phyloP scores from a whole-genome alignment of 2,113 vertebrate species.

The Ictalurus furcatus region DNA sequence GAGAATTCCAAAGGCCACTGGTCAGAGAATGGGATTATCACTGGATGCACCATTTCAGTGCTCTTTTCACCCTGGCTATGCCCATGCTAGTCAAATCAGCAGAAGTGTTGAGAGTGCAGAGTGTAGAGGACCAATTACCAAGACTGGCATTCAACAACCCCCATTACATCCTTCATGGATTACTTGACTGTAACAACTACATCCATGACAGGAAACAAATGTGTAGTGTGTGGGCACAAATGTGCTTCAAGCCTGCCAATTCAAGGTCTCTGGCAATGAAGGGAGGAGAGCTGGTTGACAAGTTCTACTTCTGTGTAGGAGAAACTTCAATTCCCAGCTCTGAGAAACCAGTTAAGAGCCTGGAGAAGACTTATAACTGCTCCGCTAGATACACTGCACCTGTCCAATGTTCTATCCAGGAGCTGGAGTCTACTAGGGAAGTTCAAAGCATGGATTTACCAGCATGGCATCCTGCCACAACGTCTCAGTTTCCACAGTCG shows the following conservation, averaged over 20 bases:
- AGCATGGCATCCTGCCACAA: neutral
- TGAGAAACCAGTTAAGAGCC: neutral
- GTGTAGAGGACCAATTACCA: neutral
- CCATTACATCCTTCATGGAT: neutral
- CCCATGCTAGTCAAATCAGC: neutral
- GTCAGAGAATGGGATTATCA: neutral
- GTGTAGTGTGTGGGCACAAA: neutral
- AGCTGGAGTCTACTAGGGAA: neutral
- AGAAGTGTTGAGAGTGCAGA: no score
- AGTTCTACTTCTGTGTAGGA: neutral
- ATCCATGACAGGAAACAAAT: neutral
- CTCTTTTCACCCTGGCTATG: no score
- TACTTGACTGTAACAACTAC: neutral
- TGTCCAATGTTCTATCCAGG: neutral
- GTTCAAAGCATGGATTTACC: neutral
- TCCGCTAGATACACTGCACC: neutral
- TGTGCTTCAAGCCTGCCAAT: neutral
- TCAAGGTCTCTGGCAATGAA: neutral
- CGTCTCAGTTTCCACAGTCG: neutral
- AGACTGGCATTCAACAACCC: neutral
- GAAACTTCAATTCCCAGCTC: neutral
- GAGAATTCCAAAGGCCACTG: neutral
- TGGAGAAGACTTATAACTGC: neutral
- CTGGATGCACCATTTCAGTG: neutral
- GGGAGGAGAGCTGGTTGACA: neutral